Conservation (phyloP, 1,140 invertebrate species). For the Drosophila subobscura region DNA sequence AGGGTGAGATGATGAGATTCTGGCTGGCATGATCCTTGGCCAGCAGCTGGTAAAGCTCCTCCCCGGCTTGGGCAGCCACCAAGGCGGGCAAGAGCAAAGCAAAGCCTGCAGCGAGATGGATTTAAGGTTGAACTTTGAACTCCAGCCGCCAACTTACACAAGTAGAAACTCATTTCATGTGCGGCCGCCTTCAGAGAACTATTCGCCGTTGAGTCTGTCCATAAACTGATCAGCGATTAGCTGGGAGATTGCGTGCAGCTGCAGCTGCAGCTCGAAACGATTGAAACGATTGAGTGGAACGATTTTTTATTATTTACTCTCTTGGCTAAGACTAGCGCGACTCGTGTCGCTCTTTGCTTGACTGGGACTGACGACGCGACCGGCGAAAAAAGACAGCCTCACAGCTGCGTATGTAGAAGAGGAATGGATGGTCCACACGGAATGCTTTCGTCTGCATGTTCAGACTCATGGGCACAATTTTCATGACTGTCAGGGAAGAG, state of each 20-base stretch:
- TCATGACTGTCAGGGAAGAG: constrained; percentile 53
- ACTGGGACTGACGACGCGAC: constrained; percentile 47
- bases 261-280: constrained; percentile 14
- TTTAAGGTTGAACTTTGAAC: background rate
- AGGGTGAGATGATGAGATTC: constrained; percentile 83
- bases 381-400: constrained; percentile 68
- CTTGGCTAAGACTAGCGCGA: background rate
- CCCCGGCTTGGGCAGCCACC: constrained; percentile 7
- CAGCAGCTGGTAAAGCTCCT: constrained; percentile 33
- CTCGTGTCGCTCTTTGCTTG: background rate
- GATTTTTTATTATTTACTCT: constrained; percentile 23
- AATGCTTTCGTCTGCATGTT: constrained; percentile 69
- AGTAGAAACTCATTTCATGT: constrained; percentile 20
- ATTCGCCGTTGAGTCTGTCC: constrained; percentile 9
- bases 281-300: constrained; percentile 21
- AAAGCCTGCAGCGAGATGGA: background rate
- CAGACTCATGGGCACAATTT: constrained; percentile 71
- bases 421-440: constrained; percentile 76
- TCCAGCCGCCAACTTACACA: constrained; percentile 33
- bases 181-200: constrained; percentile 9
- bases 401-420: constrained; percentile 64
- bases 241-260: constrained; percentile 1
- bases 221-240: constrained; percentile 15
- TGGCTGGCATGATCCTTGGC: constrained; percentile 48
- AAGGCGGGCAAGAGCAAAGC: constrained; percentile 1